Evolutionary conservation across 2,797 vertebrate genomes (phyloP).

Genomic region (Lates japonicus): DNA sequence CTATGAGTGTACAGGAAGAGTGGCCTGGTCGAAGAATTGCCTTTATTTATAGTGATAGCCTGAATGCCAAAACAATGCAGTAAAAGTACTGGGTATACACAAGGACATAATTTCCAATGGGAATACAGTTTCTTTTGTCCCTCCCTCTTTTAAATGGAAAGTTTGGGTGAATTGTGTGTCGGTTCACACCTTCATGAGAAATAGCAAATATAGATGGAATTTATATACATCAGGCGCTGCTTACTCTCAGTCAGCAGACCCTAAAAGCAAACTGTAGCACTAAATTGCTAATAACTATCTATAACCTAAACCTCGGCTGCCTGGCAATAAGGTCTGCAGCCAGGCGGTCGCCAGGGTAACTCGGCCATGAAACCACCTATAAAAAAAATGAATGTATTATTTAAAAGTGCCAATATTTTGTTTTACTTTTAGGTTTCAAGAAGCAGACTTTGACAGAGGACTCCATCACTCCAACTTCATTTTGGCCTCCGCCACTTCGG

Average conservation of each 20-base stretch:
- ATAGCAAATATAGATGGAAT: not conserved
- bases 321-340: not conserved
- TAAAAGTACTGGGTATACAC: conserved; percentile 22
- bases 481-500: conserved; percentile 27
- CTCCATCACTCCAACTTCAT: conserved; percentile 14
- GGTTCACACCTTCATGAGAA: conserved; percentile 32
- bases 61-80: conserved; percentile 42
- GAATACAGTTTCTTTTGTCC: not conserved
- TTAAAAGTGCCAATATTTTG: conserved; percentile 16
- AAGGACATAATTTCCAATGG: conserved; percentile 38
- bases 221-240: conserved; percentile 13
- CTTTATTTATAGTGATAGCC: conserved; percentile 42
- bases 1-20: conserved; percentile 17
- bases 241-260: conserved; percentile 17
- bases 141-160: conserved; percentile 11
- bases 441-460: conserved; percentile 27
- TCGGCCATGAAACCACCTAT: not conserved
- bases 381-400: not conserved
- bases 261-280: not conserved
- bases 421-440: conserved; percentile 34
- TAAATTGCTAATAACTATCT: conserved; percentile 4
- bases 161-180: conserved; percentile 18
- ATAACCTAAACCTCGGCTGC: conserved; percentile 6
- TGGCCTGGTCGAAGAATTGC: conserved; percentile 22
- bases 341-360: not conserved